Percentiles rank a stretch among this genome's conserved stretches.
These are phyloP conservation scores for Spodoptera exigua DNA, from an alignment of 2,888 invertebrate genomes.

Conservation along the genomic window DNA sequence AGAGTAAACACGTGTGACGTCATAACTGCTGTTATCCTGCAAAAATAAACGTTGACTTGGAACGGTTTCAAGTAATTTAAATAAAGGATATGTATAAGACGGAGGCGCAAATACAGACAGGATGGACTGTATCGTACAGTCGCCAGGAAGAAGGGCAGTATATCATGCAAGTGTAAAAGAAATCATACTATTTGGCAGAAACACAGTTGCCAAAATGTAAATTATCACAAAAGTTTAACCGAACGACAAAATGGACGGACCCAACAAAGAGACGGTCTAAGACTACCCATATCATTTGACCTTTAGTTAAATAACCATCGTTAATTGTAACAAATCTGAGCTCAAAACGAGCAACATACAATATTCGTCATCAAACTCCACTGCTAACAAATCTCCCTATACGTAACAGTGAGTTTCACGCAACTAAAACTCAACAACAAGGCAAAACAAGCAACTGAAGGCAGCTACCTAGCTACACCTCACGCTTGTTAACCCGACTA, in stretches of 20 bases:
- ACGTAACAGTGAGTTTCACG: conserved; percentile 6
- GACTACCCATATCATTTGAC: too few relatives aligned
- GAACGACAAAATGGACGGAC: too few relatives aligned
- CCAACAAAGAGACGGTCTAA: too few relatives aligned
- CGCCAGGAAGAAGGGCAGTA: conserved; percentile 10
- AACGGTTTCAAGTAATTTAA: conserved; percentile 48
- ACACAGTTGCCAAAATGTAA: conserved; percentile 10
- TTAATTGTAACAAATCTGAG: too few relatives aligned
- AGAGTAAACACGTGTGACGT: conserved; percentile 23
- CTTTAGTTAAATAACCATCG: too few relatives aligned
- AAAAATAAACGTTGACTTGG: conserved; percentile 35
- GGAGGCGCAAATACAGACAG: conserved; percentile 7
- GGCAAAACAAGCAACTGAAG: conserved; percentile 30
- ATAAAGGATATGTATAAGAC: conserved; percentile 37
- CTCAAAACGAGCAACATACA: too few relatives aligned
- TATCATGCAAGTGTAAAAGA: conserved; percentile 12
- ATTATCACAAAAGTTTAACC: neutral
- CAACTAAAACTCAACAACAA: conserved; percentile 31
- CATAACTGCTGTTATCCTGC: conserved; percentile 29
- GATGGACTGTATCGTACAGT: conserved; percentile 16
- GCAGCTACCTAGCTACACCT: conserved; percentile 23
- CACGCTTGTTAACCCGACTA: conserved; percentile 39
- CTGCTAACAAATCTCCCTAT: neutral
- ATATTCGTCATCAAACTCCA: neutral
- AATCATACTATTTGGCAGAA: neutral